phyloP scores from a whole-genome alignment of 2,797 vertebrate species.

The Pseudomugil gertrudae region DNA sequence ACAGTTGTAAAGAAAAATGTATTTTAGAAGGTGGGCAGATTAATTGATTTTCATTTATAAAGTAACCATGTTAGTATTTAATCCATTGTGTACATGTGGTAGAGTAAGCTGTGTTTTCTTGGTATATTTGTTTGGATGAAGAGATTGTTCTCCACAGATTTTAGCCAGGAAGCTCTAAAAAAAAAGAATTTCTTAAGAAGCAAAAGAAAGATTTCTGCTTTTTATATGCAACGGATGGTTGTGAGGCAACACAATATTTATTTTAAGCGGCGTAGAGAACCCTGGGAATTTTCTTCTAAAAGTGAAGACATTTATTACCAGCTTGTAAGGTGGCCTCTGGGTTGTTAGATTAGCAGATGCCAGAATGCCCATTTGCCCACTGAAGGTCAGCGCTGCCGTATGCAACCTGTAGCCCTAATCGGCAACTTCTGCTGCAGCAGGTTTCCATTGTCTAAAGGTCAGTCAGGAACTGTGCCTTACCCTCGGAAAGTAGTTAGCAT shows the following conservation, averaged over 20 bases:
- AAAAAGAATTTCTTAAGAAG: background rate
- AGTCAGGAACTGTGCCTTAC: slow-evolving; percentile 56
- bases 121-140: slow-evolving; percentile 18
- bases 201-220: slow-evolving; percentile 5
- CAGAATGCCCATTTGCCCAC: slow-evolving; percentile 49
- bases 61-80: slow-evolving; percentile 7
- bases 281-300: slow-evolving; percentile 43
- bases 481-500: slow-evolving; percentile 58
- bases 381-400: slow-evolving; percentile 67
- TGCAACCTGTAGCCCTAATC: slow-evolving; percentile 69
- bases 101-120: slow-evolving; percentile 30
- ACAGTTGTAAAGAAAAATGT: background rate
- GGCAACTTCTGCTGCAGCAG: slow-evolving; percentile 60
- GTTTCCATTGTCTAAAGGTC: slow-evolving; percentile 78
- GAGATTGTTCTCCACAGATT: background rate
- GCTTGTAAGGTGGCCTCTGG: slow-evolving; percentile 37
- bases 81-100: slow-evolving; percentile 6
- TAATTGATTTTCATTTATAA: slow-evolving; percentile 15
- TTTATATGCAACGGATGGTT: background rate
- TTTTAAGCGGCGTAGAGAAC: slow-evolving; percentile 40
- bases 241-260: background rate
- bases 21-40: background rate
- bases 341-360: slow-evolving; percentile 54
- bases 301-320: slow-evolving; percentile 37
- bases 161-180: slow-evolving; percentile 7